phyloP scores from a whole-genome alignment of 2,113 vertebrate species.

The Poicephalus gulielmi region DNA sequence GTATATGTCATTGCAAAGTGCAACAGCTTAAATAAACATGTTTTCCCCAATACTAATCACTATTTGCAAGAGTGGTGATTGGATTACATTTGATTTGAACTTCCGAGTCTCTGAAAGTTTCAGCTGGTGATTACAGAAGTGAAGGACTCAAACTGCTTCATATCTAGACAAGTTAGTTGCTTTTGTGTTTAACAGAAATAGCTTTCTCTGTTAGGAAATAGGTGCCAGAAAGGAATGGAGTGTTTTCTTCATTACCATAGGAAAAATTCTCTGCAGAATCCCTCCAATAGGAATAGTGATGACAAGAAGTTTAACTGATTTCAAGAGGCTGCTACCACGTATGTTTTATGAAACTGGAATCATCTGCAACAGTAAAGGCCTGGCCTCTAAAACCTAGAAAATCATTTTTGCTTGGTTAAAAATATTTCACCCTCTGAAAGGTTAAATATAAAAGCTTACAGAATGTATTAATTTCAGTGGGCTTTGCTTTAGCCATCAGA shows the following conservation, averaged over 20 bases:
- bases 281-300: neutral
- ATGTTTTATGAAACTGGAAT: neutral
- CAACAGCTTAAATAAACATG: neutral
- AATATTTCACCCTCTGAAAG: neutral
- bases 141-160: neutral
- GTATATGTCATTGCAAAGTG: neutral
- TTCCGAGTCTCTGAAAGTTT: neutral
- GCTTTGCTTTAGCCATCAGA: neutral
- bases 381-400: neutral
- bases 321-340: neutral
- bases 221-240: neutral
- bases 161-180: neutral
- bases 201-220: neutral
- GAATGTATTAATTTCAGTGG: neutral
- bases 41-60: no score
- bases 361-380: neutral
- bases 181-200: neutral
- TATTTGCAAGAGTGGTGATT: neutral
- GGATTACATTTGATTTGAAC: neutral
- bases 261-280: neutral
- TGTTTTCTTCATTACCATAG: neutral
- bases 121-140: neutral
- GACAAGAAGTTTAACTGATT: neutral
- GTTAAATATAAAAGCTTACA: neutral
- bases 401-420: neutral